Percentiles rank a stretch among this genome's conserved stretches.
phyloP scores from a whole-genome alignment of 2,797 vertebrate genomes.

The Arrhamphus sclerolepis region DNA sequence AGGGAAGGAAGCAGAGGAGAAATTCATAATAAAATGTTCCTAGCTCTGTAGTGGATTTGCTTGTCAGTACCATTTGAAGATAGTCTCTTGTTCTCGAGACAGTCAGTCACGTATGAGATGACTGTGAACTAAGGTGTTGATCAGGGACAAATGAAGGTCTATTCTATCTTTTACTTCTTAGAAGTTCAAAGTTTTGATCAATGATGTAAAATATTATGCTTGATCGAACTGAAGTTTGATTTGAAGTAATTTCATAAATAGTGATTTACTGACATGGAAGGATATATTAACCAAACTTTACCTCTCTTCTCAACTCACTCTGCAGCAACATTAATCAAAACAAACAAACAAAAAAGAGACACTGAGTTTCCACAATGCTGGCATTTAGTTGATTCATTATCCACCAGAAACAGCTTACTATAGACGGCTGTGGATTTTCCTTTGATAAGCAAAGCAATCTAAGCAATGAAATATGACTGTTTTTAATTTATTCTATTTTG shows the following conservation, averaged over 20 bases:
- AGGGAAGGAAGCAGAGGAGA: slow-evolving; percentile 48
- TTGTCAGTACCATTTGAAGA: slow-evolving; percentile 38
- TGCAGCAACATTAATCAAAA: slow-evolving; percentile 30
- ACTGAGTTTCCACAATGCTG: slow-evolving; percentile 33
- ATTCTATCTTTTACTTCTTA: slow-evolving; percentile 8
- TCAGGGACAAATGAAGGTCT: slow-evolving; percentile 37
- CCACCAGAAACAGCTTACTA: slow-evolving; percentile 31
- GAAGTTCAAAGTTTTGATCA: slow-evolving; percentile 24
- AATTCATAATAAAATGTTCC: slow-evolving; percentile 53
- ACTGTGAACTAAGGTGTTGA: slow-evolving; percentile 40
- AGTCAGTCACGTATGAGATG: slow-evolving; percentile 51
- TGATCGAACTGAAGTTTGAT: slow-evolving; percentile 22
- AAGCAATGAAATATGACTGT: slow-evolving; percentile 41
- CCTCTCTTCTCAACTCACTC: background rate
- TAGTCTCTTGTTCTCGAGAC: slow-evolving; percentile 38
- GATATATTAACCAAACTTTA: slow-evolving; percentile 32
- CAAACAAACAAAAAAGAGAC: slow-evolving; percentile 11
- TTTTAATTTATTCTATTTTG: slow-evolving; percentile 58
- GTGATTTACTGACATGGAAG: slow-evolving; percentile 21
- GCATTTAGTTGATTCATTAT: slow-evolving; percentile 44
- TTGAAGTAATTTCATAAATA: slow-evolving; percentile 2
- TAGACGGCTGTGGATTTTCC: slow-evolving; percentile 18
- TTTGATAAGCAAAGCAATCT: slow-evolving; percentile 21
- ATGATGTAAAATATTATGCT: slow-evolving; percentile 11
- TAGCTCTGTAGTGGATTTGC: slow-evolving; percentile 30